phyloP scores from a whole-genome alignment of 2,797 vertebrate species.

The Selene dorsalis region DNA sequence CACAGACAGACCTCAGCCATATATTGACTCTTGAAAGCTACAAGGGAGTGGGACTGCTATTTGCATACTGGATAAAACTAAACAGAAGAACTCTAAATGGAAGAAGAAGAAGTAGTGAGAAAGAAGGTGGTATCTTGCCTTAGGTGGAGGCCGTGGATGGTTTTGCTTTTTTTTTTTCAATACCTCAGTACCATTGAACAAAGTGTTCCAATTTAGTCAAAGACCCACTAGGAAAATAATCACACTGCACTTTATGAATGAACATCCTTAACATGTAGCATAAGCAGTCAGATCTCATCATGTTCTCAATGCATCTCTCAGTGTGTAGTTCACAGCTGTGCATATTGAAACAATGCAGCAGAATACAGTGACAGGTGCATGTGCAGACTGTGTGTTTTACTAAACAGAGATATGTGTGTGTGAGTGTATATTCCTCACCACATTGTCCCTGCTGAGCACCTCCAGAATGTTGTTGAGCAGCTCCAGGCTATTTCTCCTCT shows the following conservation, averaged over 20 bases:
- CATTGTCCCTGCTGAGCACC: slow-evolving; percentile 91
- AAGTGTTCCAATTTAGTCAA: background rate
- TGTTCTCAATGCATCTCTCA: background rate
- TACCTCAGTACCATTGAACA: background rate
- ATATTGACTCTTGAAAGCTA: background rate
- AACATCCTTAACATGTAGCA: background rate
- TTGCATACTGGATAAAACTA: background rate
- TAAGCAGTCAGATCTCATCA: background rate
- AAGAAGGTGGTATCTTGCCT: background rate
- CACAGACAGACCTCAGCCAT: background rate
- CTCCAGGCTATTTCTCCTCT: slow-evolving; percentile 88
- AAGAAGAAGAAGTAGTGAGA: background rate
- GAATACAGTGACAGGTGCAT: background rate
- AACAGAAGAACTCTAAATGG: background rate
- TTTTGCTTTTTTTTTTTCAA: background rate
- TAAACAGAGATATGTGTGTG: slow-evolving; percentile 20
- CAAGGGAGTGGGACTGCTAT: background rate
- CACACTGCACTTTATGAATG: background rate
- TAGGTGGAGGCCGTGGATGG: background rate
- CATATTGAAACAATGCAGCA: background rate
- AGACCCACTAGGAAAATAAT: background rate
- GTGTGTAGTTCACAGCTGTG: background rate
- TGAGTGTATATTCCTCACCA: slow-evolving; percentile 82
- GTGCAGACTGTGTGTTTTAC: background rate
- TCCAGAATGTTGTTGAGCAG: slow-evolving; percentile 96